These are phyloP conservation scores for Echinarachnius parma DNA, from an alignment of 53 echinoderm and acorn worm species.

Conservation along the genomic window DNA sequence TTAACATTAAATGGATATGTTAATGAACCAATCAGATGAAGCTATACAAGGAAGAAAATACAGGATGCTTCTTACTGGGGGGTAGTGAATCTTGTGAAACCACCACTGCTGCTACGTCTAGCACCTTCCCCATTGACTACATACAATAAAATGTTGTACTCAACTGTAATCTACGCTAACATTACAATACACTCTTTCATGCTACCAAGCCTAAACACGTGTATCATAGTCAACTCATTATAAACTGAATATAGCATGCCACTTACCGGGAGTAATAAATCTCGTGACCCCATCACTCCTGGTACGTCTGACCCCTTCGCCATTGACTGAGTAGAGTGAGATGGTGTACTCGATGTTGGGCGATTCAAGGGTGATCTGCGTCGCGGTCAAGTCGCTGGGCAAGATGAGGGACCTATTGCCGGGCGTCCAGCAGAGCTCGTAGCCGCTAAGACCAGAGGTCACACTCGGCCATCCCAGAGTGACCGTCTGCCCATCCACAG, in stretches of 20 bases:
- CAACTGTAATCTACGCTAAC: too few relatives aligned
- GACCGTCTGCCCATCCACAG: constrained; percentile 15
- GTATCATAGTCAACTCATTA: too few relatives aligned
- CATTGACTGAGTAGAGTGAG: constrained; percentile 48
- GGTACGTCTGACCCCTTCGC: background rate
- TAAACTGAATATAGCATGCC: background rate
- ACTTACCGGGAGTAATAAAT: constrained; percentile 54
- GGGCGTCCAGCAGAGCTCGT: constrained; percentile 24
- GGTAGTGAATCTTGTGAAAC: too few relatives aligned
- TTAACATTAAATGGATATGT: too few relatives aligned
- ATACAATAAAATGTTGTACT: too few relatives aligned
- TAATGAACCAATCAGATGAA: too few relatives aligned
- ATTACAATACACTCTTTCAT: background rate
- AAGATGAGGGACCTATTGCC: background rate
- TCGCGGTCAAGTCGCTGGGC: background rate
- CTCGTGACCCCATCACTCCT: constrained; percentile 59
- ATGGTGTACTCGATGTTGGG: constrained; percentile 52
- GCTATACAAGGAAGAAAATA: too few relatives aligned
- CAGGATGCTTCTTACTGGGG: too few relatives aligned
- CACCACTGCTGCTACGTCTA: too few relatives aligned
- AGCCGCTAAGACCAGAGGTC: background rate
- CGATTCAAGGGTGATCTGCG: constrained; percentile 20
- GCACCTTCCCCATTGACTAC: too few relatives aligned
- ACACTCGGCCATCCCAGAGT: constrained; percentile 2
- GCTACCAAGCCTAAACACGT: too few relatives aligned